Evolutionary conservation across 2,888 invertebrate genomes (phyloP), one percentile per base, ranked within the genome.

Genomic region (Ferrisia virgata): DNA sequence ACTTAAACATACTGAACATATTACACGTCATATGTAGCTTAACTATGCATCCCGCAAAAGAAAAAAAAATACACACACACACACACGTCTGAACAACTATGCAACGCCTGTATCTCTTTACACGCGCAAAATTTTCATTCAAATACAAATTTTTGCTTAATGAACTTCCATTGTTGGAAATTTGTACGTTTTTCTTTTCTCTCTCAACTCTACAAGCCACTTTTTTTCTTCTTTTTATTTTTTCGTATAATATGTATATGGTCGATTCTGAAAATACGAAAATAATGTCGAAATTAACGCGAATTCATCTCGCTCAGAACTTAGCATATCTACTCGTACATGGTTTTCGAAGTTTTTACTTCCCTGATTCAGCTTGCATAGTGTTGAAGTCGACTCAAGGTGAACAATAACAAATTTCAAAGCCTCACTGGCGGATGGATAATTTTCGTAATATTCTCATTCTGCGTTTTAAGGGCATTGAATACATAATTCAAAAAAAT

Each of bases 161-260:
- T 76, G 72, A 76, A 76, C 72, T 33, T 36, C 18, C 36, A 76
- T 76, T 76, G 72, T 76, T 76, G 72, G 22, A 76, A 76, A 36
- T 76, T 76, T 28, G 36, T 33, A 36, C 36, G 25, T n/a, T 11
- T 33, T 76, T 53, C 18, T 76, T 36, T 25, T 28, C 31, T 33
- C 72, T 53, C 13, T 53, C 53, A 53, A 36, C 36, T 18, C 36
- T n/a, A 8, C 72, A 13, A 28, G 72, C n/a, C 25, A 11, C 36
- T 36, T 72, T n/a, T 36, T 22, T 53, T 4, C 4, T 22, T 53
- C 53, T 18, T 3, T n/a, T n/a, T n/a, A n/a, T n/a, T n/a, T n/a
- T 22, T 53, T 15, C 47, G 22, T 53, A 53, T 9, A 22, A 22
- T n/a, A n/a, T 53, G 53, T 76, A 36, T 18, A n/a, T 36, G n/a